Base-by-base conservation (phyloP, 64 coral and sea anemone species). In the Porites lutea region DNA sequence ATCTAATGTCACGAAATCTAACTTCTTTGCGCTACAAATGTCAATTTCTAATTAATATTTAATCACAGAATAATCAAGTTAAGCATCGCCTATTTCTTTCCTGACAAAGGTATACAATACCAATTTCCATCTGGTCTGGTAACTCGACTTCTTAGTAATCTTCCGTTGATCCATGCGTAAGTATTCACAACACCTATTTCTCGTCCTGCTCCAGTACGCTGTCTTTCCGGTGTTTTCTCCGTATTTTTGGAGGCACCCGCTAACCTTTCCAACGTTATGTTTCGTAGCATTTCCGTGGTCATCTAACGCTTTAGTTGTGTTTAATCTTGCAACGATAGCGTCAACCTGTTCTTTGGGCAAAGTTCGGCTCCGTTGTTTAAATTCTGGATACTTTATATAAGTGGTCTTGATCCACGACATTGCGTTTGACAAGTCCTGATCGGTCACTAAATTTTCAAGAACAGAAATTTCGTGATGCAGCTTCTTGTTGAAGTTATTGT, bases 381-480 rank as follows among this genome's bases (percentile, higher is more conserved):
- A 91, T 14, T 94, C 88, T 0, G 95, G 95, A 22, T 97, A 97
- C 19, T 97, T 90, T 0, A 97, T 79, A 62, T 97, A 97, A 53
- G 87, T 91, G 12, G 71, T n/a, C 13, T 74, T 63, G 61, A 88
- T 88, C 95, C 95, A 97, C 22, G 95, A 97, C 95, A 97, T 96
- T 48, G 4, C 14, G 23, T 57, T 66, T 22, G 58, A 65, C 13
- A 12, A 3, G 18, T 11, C 13, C 65, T 16, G 27, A 37, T 43
- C 20, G 27, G 16, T 6, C 2, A 21, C 27, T 3, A 51, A 62
- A 43, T 10, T 37, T 53, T 9, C 48, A 20, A 27, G 13, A 37
- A 37, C 19, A 60, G 13, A 11, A 27, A 86, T 93, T 87, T 53
- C 75, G 71, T 89, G 72, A 69, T 37, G 60, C 43, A 6, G 27